These are phyloP conservation scores for Cacatua alba DNA, from an alignment of 2,113 vertebrate genomes.

Conservation along the genomic window DNA sequence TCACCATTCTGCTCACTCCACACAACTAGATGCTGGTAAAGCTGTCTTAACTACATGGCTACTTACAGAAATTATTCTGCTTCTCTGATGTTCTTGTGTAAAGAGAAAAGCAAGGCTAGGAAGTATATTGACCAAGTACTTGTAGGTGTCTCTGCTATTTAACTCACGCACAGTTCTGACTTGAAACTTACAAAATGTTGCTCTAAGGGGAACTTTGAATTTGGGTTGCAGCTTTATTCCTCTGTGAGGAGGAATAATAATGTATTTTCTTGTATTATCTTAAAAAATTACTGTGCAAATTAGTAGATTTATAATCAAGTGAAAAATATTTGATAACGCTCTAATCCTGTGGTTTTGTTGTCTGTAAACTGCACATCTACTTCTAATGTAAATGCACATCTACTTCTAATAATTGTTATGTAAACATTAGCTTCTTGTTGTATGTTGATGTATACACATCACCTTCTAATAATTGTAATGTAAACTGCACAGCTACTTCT, in stretches of 20 bases:
- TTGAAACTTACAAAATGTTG: background rate
- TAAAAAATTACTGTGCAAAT: background rate
- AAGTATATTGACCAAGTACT: background rate
- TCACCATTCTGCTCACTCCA: slow-evolving; percentile 85
- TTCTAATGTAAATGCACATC: no score
- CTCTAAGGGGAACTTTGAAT: background rate
- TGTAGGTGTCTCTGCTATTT: background rate
- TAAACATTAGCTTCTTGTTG: no score
- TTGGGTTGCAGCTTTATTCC: background rate
- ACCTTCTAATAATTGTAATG: background rate
- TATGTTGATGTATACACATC: no score
- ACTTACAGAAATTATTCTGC: background rate
- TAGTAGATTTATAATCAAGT: background rate
- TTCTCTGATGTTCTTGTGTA: background rate
- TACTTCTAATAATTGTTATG: no score
- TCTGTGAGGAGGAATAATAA: background rate
- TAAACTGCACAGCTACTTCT: background rate
- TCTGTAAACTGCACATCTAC: background rate
- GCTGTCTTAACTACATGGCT: background rate
- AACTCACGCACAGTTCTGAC: background rate
- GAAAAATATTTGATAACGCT: background rate
- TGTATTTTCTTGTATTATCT: background rate
- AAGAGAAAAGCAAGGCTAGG: background rate
- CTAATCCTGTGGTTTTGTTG: background rate
- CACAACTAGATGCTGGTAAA: slow-evolving; percentile 91